Evolutionary conservation across 2,113 vertebrate species (phyloP).

Genomic region (Oryzias melastigma): DNA sequence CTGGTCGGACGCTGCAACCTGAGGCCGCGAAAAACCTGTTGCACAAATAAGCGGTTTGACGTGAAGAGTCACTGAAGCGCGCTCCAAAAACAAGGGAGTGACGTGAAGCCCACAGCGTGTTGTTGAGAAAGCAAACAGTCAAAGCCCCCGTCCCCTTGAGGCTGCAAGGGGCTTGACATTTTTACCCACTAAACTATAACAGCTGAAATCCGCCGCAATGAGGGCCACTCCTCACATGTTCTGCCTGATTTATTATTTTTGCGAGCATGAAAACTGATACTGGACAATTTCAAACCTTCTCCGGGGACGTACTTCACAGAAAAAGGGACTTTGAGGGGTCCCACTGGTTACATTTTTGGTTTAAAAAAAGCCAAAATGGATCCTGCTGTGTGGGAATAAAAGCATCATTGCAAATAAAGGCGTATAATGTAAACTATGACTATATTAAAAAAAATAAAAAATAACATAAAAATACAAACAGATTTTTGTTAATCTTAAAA

Average conservation of each 20-base stretch:
- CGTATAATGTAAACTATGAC: too few species aligned
- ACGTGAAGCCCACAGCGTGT: constrained; percentile 60
- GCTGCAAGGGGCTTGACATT: constrained; percentile 8
- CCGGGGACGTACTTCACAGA: too few species aligned
- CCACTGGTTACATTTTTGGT: too few species aligned
- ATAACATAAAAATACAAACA: too few species aligned
- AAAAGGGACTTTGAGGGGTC: too few species aligned
- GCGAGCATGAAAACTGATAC: too few species aligned
- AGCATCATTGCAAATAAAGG: too few species aligned
- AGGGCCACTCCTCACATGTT: neutral
- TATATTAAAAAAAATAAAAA: too few species aligned
- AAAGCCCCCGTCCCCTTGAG: constrained; percentile 22
- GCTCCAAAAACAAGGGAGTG: constrained; percentile 67
- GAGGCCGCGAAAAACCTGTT: constrained; percentile 59
- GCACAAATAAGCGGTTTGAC: constrained; percentile 67
- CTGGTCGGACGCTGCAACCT: constrained; percentile 32
- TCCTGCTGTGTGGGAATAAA: too few species aligned
- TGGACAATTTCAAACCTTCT: too few species aligned
- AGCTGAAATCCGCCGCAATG: neutral
- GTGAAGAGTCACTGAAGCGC: constrained; percentile 62
- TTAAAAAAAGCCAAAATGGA: too few species aligned
- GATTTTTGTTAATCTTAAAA: too few species aligned
- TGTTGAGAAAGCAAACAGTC: constrained; percentile 72
- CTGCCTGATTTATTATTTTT: neutral
- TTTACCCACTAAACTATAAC: constrained; percentile 1